Conservation (phyloP, 2,888 invertebrate species). For the Polyommatus iphigenia region DNA sequence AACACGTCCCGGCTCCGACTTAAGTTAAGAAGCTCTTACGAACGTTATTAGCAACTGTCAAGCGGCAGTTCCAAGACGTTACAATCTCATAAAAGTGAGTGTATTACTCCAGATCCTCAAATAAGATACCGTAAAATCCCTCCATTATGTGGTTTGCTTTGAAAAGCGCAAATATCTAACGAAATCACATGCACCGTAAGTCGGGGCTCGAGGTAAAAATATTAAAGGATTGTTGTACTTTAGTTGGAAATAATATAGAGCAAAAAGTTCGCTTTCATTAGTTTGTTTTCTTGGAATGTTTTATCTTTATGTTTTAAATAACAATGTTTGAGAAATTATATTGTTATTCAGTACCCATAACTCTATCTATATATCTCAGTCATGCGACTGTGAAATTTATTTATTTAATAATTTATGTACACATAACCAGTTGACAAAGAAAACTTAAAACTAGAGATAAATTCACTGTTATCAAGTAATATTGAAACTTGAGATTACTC, state of each 20-base stretch:
- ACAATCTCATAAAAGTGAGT: conserved; percentile 11
- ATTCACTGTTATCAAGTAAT: no score
- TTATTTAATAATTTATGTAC: no score
- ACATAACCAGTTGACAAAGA: no score
- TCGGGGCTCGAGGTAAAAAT: conserved; percentile 21
- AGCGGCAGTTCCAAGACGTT: conserved; percentile 14
- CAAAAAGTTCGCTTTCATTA: neutral
- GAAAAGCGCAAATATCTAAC: conserved; percentile 24
- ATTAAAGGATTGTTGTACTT: neutral
- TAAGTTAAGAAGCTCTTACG: neutral
- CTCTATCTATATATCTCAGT: no score
- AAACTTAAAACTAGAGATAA: no score
- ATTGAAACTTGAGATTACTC: no score
- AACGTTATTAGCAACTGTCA: conserved; percentile 24
- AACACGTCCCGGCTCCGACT: neutral
- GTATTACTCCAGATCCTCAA: conserved; percentile 19
- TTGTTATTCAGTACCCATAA: neutral
- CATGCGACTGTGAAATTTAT: no score
- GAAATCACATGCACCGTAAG: conserved; percentile 19
- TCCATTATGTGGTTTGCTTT: conserved; percentile 28
- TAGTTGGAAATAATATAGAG: neutral
- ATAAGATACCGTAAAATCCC: conserved; percentile 27
- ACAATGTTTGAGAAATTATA: neutral
- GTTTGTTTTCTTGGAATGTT: neutral
- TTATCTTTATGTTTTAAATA: neutral